phyloP scores from a whole-genome alignment of 1,140 invertebrate species.

The Panulirus ornatus region DNA sequence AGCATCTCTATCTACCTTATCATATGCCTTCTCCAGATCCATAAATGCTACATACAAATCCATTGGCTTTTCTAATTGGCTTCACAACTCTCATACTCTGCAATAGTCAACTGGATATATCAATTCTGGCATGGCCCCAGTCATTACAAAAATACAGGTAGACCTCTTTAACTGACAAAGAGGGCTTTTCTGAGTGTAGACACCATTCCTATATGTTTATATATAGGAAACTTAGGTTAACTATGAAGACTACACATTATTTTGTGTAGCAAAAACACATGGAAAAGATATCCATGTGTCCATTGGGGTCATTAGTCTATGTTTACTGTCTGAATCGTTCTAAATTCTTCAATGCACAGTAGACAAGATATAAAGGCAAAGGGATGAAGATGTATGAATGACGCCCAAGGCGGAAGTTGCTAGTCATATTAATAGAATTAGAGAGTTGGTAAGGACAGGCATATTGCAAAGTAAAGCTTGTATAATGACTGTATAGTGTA shows the following conservation, averaged over 20 bases:
- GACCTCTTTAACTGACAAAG: constrained; percentile 69
- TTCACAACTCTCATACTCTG: background rate
- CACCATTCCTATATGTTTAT: constrained; percentile 62
- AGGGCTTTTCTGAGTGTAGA: constrained; percentile 60
- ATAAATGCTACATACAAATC: no score
- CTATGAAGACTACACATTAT: constrained; percentile 44
- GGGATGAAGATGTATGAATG: constrained; percentile 58
- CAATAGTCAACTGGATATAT: constrained; percentile 58
- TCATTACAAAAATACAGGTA: constrained; percentile 65
- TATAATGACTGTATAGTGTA: constrained; percentile 61
- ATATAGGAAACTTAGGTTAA: constrained; percentile 62
- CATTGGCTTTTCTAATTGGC: constrained; percentile 50
- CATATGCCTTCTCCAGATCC: no score
- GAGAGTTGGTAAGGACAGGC: constrained; percentile 64
- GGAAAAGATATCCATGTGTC: background rate
- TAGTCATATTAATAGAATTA: constrained; percentile 68
- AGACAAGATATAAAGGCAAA: constrained; percentile 39
- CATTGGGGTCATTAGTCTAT: constrained; percentile 32
- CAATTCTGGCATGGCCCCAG: constrained; percentile 37
- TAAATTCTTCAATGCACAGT: constrained; percentile 54
- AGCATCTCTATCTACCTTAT: no score
- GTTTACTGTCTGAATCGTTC: constrained; percentile 5
- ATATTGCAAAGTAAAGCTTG: constrained; percentile 25
- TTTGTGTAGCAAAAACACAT: constrained; percentile 54
- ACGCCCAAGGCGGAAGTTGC: constrained; percentile 69